Conservation (phyloP, 2,113 vertebrate species). For the Scopus umbretta region DNA sequence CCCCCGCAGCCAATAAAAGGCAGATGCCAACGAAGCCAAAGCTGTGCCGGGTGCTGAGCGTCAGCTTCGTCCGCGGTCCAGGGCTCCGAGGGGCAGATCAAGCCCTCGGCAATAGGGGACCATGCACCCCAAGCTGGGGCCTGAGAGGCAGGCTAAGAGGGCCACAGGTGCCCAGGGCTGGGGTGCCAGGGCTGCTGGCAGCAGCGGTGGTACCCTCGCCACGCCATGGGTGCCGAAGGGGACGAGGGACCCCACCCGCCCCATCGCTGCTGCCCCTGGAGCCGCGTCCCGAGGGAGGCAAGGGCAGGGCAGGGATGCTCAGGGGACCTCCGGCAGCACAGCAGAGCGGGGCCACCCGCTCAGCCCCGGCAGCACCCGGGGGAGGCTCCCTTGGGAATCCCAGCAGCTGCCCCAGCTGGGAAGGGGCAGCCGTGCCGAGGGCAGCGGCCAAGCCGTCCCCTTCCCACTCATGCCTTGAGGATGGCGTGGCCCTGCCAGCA, state of each 20-base stretch:
- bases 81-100: background rate
- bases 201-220: too few species aligned
- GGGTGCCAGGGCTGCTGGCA: too few species aligned
- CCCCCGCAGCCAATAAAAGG: constrained; percentile 33
- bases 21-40: constrained; percentile 6
- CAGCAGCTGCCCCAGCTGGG: background rate
- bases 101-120: background rate
- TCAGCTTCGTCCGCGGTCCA: background rate
- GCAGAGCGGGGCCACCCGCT: background rate
- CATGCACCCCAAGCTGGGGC: rapidly evolving
- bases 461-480: background rate
- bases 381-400: background rate
- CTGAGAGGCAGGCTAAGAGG: background rate
- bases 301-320: too few species aligned
- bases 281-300: too few species aligned
- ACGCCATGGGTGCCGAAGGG: rapidly evolving
- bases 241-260: rapidly evolving
- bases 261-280: background rate
- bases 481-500: rapidly evolving
- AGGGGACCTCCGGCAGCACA: background rate
- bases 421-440: background rate
- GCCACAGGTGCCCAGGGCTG: background rate
- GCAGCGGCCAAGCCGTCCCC: too few species aligned
- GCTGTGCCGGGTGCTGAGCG: background rate
- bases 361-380: too few species aligned